phyloP scores from a whole-genome alignment of 2,113 vertebrate species.

The Tringa solitaria region DNA sequence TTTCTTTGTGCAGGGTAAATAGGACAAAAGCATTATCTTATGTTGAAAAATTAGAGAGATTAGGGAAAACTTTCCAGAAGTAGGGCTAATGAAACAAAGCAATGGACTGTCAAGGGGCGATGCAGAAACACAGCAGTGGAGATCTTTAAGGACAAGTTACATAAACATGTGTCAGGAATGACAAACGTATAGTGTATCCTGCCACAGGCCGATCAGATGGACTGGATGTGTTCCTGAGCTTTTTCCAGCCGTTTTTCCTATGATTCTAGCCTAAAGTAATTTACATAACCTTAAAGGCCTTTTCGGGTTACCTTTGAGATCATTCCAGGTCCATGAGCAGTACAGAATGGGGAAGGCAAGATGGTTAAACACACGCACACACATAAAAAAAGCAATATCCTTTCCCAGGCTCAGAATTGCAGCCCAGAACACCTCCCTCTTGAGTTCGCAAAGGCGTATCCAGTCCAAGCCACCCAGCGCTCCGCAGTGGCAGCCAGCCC shows the following conservation, averaged over 20 bases:
- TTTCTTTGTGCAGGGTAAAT: neutral
- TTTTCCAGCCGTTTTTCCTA: neutral
- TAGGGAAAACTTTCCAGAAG: neutral
- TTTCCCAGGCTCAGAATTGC: constrained; percentile 26
- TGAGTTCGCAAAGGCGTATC: neutral
- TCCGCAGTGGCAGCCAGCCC: neutral
- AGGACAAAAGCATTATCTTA: neutral
- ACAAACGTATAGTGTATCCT: constrained; percentile 11
- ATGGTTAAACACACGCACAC: neutral
- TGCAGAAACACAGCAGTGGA: neutral
- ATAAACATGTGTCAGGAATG: constrained; percentile 48
- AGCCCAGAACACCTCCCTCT: constrained; percentile 30
- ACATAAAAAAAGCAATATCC: neutral
- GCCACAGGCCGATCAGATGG: neutral
- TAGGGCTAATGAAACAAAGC: neutral
- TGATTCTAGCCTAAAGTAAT: neutral
- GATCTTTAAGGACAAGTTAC: constrained; percentile 25
- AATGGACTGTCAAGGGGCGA: neutral
- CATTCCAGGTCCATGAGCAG: constrained; percentile 20
- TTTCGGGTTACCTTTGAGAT: constrained; percentile 61
- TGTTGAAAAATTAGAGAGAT: neutral
- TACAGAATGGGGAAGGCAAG: neutral
- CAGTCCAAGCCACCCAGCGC: constrained; percentile 32
- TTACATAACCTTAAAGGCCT: constrained; percentile 45
- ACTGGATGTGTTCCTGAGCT: constrained; percentile 10